Base-by-base conservation (phyloP, 2,113 vertebrate genomes). In the Coreoperca whiteheadi region DNA sequence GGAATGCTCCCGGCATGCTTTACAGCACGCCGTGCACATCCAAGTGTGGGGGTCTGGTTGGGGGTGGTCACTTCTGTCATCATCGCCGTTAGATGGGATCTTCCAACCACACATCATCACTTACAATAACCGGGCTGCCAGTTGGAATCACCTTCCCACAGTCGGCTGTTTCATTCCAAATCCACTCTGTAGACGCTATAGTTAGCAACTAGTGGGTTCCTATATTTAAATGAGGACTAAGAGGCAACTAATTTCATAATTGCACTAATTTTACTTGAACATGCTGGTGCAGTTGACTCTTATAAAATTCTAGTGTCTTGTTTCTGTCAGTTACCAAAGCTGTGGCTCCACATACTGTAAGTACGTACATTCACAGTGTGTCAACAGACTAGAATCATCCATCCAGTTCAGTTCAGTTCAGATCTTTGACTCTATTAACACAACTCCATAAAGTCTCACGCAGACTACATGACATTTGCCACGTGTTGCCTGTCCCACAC, bases 1-100 rank as follows among this genome's bases (percentile, higher is more conserved):
- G 87, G 86, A 89, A 90, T 87, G 81, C 72, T 69, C 74, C 77
- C 69, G 60, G 67, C 75, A 59, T 73, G 81, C 75, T 51, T 76
- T 5, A 70, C 54, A 77, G 78, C 68, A 54, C n/a, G 39, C 10
- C 28, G 2, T 32, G n/a, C 50, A 77, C 16, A 28, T 65, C 53
- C 51, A 53, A 56, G 32, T 60, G 72, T 7, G 32, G 15, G 56
- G 66, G 54, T 68, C 41, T 34, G 68, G 34, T 34, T 21, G 68
- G 76, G 57, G 37, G 51, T 57, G 18, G 18, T 48, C 60, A 70
- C 54, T 60, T 63, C 61, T 78, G 84, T 66, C 79, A 79, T 76
- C 61, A 46, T 63, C 63, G 9, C 48, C 9, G 66, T 56, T 61
- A 25, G 59, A 77, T 20, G 65, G 65, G 53, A 80, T 74, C 73